A percentile compares a stretch with the other conserved stretches of the same genome.
phyloP scores from a whole-genome alignment of 2,888 invertebrate genomes.

The Andricus curvator region DNA sequence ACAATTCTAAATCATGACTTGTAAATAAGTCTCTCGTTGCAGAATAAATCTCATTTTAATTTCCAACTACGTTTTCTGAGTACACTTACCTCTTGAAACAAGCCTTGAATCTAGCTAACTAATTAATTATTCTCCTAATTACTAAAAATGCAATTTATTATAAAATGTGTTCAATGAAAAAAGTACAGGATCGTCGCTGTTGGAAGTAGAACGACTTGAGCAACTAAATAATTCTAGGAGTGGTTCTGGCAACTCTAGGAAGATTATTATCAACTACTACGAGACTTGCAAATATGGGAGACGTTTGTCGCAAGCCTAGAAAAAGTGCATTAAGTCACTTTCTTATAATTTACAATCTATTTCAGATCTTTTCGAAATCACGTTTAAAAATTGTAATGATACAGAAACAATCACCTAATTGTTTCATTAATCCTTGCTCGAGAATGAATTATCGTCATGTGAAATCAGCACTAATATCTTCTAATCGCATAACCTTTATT shows the following conservation, averaged over 20 bases:
- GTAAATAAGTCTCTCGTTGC: too few species aligned
- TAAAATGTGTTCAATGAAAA: neutral
- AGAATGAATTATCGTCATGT: conserved; percentile 25
- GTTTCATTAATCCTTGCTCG: conserved; percentile 6
- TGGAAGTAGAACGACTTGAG: neutral
- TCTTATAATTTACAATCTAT: neutral
- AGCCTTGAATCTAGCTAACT: too few species aligned
- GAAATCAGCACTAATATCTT: conserved; percentile 19
- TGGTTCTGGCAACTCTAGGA: neutral
- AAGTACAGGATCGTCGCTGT: neutral
- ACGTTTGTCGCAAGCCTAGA: neutral
- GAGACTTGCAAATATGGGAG: neutral
- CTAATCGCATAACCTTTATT: conserved; percentile 18
- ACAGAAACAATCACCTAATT: conserved; percentile 17
- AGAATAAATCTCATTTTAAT: neutral
- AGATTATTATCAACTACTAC: conserved; percentile 11
- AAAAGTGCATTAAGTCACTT: neutral
- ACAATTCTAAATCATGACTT: too few species aligned
- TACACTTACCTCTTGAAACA: too few species aligned
- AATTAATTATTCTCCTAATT: too few species aligned
- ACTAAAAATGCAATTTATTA: neutral
- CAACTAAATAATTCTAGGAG: conserved; percentile 26
- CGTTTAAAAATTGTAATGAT: neutral
- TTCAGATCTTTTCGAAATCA: neutral
- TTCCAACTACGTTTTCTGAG: neutral